Conservation (phyloP, 2,113 vertebrate genomes). For the Stegastes partitus region DNA sequence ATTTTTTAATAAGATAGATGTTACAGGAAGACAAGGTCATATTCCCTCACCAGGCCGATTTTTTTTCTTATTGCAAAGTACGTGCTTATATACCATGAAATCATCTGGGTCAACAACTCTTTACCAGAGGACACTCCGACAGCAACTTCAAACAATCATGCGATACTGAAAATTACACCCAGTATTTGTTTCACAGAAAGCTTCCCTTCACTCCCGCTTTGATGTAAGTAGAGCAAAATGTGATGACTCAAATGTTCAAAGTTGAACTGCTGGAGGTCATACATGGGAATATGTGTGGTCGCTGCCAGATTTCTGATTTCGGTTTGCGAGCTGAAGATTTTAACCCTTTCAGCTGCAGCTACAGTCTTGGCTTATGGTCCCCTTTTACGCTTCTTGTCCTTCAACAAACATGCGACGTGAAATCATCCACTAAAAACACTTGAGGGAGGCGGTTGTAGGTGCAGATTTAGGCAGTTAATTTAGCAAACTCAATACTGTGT, state of each 20-base stretch:
- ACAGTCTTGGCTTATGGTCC: neutral
- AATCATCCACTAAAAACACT: neutral
- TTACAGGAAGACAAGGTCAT: neutral
- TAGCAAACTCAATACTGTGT: no score
- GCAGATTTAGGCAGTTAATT: neutral
- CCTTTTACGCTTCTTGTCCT: neutral
- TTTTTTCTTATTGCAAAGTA: slow-evolving; percentile 1
- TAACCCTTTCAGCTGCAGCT: neutral
- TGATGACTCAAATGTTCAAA: neutral
- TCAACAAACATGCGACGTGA: neutral
- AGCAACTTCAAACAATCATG: neutral
- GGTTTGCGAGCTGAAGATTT: neutral
- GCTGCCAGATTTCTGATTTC: neutral
- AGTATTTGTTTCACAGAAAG: slow-evolving; percentile 3
- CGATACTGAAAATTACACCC: neutral
- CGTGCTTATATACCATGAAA: neutral
- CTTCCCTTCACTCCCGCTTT: neutral
- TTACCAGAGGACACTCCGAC: neutral
- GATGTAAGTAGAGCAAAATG: slow-evolving; percentile 30
- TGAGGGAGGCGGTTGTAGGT: neutral
- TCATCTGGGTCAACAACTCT: neutral
- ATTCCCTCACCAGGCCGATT: neutral
- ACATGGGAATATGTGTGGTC: neutral
- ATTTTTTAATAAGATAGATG: neutral
- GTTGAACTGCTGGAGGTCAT: neutral